These are phyloP conservation scores for Dynastes maya DNA, from an alignment of 2,888 invertebrate species.

Conservation along the genomic window DNA sequence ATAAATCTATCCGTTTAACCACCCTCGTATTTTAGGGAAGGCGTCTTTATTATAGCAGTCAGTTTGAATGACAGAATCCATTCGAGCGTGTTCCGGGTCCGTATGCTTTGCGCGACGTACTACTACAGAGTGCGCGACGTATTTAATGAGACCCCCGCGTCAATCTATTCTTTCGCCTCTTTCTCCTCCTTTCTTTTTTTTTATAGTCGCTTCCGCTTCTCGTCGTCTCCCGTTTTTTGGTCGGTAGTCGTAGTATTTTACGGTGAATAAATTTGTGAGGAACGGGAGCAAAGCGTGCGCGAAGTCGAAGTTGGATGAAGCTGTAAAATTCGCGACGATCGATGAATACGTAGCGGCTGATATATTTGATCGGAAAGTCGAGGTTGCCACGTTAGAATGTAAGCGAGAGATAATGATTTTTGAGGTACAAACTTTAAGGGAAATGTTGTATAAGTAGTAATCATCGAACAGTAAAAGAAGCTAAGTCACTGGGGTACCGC, in stretches of 20 bases:
- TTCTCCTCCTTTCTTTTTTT: too few species aligned
- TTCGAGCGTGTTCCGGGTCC: background rate
- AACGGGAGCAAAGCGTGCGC: background rate
- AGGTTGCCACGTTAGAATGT: too few species aligned
- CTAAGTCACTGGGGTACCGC: too few species aligned
- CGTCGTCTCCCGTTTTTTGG: conserved; percentile 1
- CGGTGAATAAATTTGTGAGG: conserved; percentile 32
- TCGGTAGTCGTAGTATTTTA: conserved; percentile 27
- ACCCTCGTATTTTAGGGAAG: conserved; percentile 16
- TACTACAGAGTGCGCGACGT: conserved; percentile 7
- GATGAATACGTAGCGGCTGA: background rate
- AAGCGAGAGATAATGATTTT: too few species aligned
- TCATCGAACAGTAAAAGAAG: too few species aligned
- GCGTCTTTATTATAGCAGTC: conserved; percentile 36
- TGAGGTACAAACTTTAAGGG: too few species aligned
- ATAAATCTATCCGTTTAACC: conserved; percentile 5
- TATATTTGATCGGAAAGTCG: too few species aligned
- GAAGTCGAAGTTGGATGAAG: background rate
- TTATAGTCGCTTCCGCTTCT: too few species aligned
- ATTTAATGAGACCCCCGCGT: conserved; percentile 36
- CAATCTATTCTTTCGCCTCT: conserved; percentile 30
- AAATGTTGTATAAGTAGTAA: too few species aligned
- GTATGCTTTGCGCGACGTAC: conserved; percentile 18
- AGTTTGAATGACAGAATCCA: conserved; percentile 41
- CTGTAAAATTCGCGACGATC: conserved; percentile 3